Base-by-base conservation (phyloP, 2,113 vertebrate genomes). In the Thunnus maccoyii region DNA sequence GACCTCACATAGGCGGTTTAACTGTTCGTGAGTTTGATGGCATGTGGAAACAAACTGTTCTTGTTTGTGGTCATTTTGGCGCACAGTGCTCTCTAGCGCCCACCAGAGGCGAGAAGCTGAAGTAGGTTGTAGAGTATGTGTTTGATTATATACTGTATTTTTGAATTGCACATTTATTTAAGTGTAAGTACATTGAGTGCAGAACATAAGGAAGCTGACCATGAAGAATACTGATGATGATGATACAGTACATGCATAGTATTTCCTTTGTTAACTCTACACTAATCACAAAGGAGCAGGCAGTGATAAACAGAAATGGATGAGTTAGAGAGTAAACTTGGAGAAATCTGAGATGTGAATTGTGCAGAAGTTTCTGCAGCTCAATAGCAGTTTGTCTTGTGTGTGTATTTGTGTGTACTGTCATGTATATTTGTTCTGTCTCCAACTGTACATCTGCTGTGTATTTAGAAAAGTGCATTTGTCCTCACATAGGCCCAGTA, bases 401-500 rank as follows among this genome's bases (percentile, higher is more conserved):
- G 3, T 56, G 20, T 56, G 54, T 56, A 55, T 18, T 17, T 17
- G 6, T 17, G 46, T 48, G 52, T 55, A 10, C 7, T 17, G 44
- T 27, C 32, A 12, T 36, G 10, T 47, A 3, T 18, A 5, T 2
- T 51, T 41, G 22, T 63, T 48, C 25, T 41, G 11, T n/a, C 11
- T 27, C 8, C 6, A 63, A 46, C 6, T 27, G 20, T 48, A 0
- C 27, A 25, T 55, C 18, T 18, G 11, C 36, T 76, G 57, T 76
- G 57, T 11, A 3, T 54, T 52, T 13, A 75, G 12, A 0, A n/a
- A 22, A 36, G 14, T 0, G 0, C 1, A 0, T 77, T 25, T 85
- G 46, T 82, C 48, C 4, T 46, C 46, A 2, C 18, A 0, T 61
- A 99, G 98, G 93, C 97, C 41, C 98, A 99, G 91, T 99, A 99